A percentile compares a stretch with the other conserved stretches of the same genome.
Conservation (phyloP, 2,888 invertebrate species). For the Andrena praecox region DNA sequence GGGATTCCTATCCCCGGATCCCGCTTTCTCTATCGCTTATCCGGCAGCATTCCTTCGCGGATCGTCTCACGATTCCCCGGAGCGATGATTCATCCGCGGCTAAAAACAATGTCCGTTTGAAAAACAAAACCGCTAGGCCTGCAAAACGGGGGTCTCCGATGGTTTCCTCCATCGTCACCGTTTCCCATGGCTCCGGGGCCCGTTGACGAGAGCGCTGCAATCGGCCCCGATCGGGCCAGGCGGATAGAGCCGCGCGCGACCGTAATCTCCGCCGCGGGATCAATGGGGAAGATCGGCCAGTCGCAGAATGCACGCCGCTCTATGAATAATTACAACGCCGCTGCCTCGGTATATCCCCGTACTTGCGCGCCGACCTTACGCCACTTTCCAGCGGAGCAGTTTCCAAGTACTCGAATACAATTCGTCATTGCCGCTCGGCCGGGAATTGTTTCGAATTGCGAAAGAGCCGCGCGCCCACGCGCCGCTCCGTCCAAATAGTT, state of each 20-base stretch:
- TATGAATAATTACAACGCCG: conserved; percentile 46
- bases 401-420: conserved; percentile 43
- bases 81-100: conserved; percentile 27
- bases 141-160: not conserved
- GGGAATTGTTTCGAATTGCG: conserved; percentile 17
- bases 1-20: not conserved
- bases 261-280: not conserved
- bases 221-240: conserved; percentile 18
- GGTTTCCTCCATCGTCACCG: not conserved
- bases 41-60: conserved; percentile 26
- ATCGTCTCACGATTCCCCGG: conserved; percentile 19
- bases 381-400: conserved; percentile 34
- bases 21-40: conserved; percentile 33
- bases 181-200: conserved; percentile 30
- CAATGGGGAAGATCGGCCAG: conserved; percentile 6
- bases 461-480: conserved; percentile 31
- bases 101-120: conserved; percentile 7
- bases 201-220: not conserved
- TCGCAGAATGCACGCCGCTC: not conserved
- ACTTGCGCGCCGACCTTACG: conserved; percentile 40
- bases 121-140: conserved; percentile 31
- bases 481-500: conserved; percentile 36
- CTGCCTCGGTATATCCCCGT: conserved; percentile 9
- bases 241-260: conserved; percentile 1
- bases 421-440: not conserved